phyloP scores from a whole-genome alignment of 2,797 vertebrate genomes.

The Enteromius afrohamiltoni region DNA sequence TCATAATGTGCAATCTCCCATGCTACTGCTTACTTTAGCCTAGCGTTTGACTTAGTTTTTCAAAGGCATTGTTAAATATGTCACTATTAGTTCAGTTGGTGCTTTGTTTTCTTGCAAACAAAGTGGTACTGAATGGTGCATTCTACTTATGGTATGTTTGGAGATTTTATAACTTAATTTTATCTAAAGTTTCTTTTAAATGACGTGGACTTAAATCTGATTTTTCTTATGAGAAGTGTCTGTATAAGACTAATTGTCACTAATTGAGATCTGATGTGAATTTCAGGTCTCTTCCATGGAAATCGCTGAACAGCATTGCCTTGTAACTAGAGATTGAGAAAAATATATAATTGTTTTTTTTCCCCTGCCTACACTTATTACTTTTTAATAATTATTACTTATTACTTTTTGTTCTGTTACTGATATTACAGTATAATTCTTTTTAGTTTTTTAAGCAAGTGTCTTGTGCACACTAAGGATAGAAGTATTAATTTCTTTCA shows the following conservation, averaged over 20 bases:
- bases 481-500: not conserved
- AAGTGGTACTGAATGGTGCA: not conserved
- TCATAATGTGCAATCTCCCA: slow-evolving; percentile 23
- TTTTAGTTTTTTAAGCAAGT: not conserved
- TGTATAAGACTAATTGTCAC: not conserved
- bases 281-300: not conserved
- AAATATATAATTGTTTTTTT: not conserved
- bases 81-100: not conserved
- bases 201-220: not conserved
- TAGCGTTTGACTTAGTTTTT: slow-evolving; percentile 1
- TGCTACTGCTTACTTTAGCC: slow-evolving; percentile 5
- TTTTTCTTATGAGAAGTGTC: not conserved
- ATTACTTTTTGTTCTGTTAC: not conserved
- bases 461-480: not conserved
- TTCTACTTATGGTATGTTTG: not conserved
- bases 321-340: not conserved
- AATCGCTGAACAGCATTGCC: not conserved
- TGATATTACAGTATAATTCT: not conserved
- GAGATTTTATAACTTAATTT: not conserved
- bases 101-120: not conserved
- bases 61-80: not conserved
- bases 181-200: not conserved
- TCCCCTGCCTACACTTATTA: not conserved
- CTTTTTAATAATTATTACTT: no score
- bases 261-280: slow-evolving; percentile 6